A percentile compares a stretch with the other conserved stretches of the same genome.
Evolutionary conservation across 2,113 vertebrate species (phyloP).

Genomic region (Boulengerochromis microlepis): DNA sequence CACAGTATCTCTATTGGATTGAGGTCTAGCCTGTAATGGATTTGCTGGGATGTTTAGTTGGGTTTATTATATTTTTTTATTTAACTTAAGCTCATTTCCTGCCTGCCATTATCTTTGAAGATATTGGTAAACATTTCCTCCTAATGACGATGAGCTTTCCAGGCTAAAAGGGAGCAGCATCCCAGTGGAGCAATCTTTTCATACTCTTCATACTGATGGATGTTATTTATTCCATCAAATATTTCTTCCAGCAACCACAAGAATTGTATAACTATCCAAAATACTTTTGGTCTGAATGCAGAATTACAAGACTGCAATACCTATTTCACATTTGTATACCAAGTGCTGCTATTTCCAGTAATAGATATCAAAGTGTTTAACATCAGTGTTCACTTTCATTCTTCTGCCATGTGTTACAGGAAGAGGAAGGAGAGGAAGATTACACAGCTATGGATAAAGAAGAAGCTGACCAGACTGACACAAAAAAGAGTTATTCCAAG

Average conservation of each 20-base stretch:
- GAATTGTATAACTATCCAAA: not conserved
- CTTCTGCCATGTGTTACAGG: not conserved
- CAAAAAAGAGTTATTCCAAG: conserved; percentile 3
- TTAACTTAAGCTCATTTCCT: not conserved
- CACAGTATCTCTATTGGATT: not conserved
- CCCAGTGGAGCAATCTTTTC: not conserved
- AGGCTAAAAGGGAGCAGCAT: not conserved
- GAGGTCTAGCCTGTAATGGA: not conserved
- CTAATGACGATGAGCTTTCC: not conserved
- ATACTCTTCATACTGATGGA: not conserved
- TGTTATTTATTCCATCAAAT: not conserved
- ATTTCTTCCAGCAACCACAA: not conserved
- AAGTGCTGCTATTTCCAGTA: not conserved
- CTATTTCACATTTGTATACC: not conserved
- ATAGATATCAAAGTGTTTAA: not conserved
- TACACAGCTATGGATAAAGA: conserved; percentile 52
- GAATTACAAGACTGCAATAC: not conserved
- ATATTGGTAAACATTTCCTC: not conserved
- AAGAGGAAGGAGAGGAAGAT: conserved; percentile 26
- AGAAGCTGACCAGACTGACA: conserved; percentile 57
- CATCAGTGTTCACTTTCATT: not conserved
- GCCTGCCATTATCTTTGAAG: not conserved
- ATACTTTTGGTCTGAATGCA: not conserved
- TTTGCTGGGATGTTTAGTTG: not conserved
- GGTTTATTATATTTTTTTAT: not conserved